Evolutionary conservation across 2,797 vertebrate species (phyloP), one percentile per base, ranked within the genome.

Genomic region (Antennarius maculatus): DNA sequence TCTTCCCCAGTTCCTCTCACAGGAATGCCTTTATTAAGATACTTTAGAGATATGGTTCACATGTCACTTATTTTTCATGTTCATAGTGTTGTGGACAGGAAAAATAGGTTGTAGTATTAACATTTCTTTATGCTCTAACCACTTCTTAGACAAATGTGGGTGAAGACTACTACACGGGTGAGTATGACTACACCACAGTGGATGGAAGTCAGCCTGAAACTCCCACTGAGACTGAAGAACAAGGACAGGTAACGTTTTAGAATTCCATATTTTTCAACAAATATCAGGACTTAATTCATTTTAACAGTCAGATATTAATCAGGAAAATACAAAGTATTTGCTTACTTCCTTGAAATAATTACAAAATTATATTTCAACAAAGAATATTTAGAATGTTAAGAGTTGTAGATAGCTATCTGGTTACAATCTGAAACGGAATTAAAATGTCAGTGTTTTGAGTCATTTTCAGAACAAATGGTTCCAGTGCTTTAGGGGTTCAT

Each of bases 181-280:
- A 94, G 86, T 92, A 91, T 70, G 90, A 96, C 82, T 97, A 97
- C 74, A 93, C 86, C 70, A 88, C 88, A 6, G 79, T 94, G 80
- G 92, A 94, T 5, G 90, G 92, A 73, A 93, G 87, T 51, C 95
- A 95, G 79, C 95, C 96, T 29, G 92, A 94, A 66, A 82, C 89
- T 71, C 95, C 95, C 17, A 89, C 88, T 8, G 89, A 89, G 61
- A 88, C 91, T 15, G 82, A 89, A 2, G 90, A 89, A 86, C 72
- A 91, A 65, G 94, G 94, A 79, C 91, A 96, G 96, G 97, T 98
- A 96, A 82, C 31, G 42, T 34, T 61, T 37, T 7, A 17, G 51
- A 41, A 3, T 31, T 41, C 4, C 3, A 0, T 9, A 18, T 43
- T 15, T 15, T 70, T 43, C 37, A 17, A 7, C 28, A 60, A 13